phyloP scores from a whole-genome alignment of 2,797 vertebrate species.

The Mormyrops attenuatus region DNA sequence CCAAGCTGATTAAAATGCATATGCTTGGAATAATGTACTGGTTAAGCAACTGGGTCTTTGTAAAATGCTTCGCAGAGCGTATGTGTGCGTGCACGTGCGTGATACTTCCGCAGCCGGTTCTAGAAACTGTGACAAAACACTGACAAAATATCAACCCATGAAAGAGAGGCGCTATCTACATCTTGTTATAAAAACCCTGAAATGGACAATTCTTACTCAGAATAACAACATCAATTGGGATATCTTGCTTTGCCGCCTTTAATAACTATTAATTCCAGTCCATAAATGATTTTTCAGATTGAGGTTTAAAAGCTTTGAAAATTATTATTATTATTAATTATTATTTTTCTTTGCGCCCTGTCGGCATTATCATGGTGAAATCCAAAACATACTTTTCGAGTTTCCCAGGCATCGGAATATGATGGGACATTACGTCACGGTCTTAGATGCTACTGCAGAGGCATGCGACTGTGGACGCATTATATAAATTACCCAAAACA shows the following conservation, averaged over 20 bases:
- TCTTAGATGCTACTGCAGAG: constrained; percentile 52
- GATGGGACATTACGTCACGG: constrained; percentile 48
- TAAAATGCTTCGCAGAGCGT: constrained; percentile 25
- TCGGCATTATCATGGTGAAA: neutral
- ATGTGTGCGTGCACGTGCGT: neutral
- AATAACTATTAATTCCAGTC: neutral
- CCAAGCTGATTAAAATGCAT: constrained; percentile 98
- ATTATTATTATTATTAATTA: no score
- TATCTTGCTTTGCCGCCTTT: neutral
- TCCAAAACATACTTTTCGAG: neutral
- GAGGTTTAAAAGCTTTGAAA: neutral
- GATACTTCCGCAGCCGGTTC: neutral
- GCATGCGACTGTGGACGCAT: constrained; percentile 48
- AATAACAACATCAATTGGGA: neutral
- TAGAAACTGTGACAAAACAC: neutral
- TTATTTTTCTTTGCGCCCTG: neutral
- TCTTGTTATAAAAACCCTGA: neutral
- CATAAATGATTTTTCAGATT: neutral
- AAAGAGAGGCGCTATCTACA: neutral
- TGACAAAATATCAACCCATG: constrained; percentile 12
- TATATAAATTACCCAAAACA: constrained; percentile 49
- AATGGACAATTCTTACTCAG: neutral
- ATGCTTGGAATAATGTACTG: constrained; percentile 98
- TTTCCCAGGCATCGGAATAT: constrained; percentile 23
- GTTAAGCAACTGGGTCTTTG: constrained; percentile 77